Evolutionary conservation across 2,888 invertebrate genomes (phyloP), one percentile per base, ranked within the genome.

Genomic region (Strigamia maritima): DNA sequence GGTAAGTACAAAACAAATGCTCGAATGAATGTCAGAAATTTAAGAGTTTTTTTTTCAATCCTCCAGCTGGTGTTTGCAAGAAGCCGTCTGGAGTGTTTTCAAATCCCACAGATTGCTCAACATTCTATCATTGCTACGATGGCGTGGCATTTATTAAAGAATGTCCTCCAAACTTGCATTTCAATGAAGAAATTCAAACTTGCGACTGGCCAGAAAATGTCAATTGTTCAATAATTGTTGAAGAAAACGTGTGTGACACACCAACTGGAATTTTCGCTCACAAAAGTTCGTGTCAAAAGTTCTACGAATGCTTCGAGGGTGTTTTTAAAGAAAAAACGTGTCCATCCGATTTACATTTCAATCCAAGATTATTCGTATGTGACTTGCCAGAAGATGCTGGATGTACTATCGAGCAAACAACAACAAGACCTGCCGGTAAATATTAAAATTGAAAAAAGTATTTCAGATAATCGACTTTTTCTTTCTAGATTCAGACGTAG

Each of bases 201-300:
- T 81, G 81, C 35, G 81, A 81, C 31, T 81, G 81, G 81, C 81
- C 81, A 0, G 38, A 77, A 35, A 80, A 80, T 14, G 77, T 44
- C 16, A 28, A 74, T 0, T 80, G 81, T 40, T 4, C 44, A 44
- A n/a, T 2, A 44, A 3, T 0, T 2, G 16, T 75, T 24, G 26
- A 78, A 78, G n/a, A 44, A 44, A 4, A 44, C 44, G 44, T 44
- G 44, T 44, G 44, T n/a, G n/a, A 44, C 10, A 44, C 44, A 44
- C 14, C 44, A 44, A 44, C 3, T 44, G 44, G 44, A 44, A 14
- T 44, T n/a, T 44, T 44, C 44, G 16, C 44, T 44, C 44, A 44
- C 44, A n/a, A 14, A 14, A 44, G 3, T 10, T 44, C 44, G 3
- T 44, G 44, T n/a, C 8, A 44, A 1, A 44, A 44, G 12, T 44